phyloP scores from a whole-genome alignment of 2,888 invertebrate genomes.

The Phania funesta region DNA sequence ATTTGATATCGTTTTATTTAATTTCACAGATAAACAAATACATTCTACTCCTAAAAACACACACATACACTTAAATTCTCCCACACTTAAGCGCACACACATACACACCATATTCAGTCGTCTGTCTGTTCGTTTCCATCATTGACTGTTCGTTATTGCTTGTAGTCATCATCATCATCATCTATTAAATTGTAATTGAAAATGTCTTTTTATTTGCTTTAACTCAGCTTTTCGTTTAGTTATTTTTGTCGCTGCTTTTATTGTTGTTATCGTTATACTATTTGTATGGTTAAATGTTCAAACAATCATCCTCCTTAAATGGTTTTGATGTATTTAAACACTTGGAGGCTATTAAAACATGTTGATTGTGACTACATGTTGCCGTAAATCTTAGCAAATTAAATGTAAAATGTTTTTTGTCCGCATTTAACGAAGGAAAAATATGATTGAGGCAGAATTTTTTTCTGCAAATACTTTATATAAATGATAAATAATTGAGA shows the following conservation, averaged over 20 bases:
- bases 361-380: background rate
- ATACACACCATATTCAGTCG: background rate
- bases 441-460: too few species aligned
- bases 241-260: conserved; percentile 53
- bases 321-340: conserved; percentile 27
- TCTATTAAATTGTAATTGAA: conserved; percentile 65
- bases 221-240: conserved; percentile 67
- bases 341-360: conserved; percentile 34
- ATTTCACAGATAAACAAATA: conserved; percentile 53
- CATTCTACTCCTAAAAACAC: conserved; percentile 14
- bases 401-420: background rate
- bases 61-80: conserved; percentile 10
- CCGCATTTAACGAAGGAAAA: too few species aligned
- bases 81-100: background rate
- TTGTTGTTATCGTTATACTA: conserved; percentile 58
- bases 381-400: background rate
- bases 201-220: conserved; percentile 30
- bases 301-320: conserved; percentile 59
- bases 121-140: conserved; percentile 43
- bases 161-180: conserved; percentile 47
- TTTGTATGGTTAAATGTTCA: conserved; percentile 44
- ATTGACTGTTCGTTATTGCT: conserved; percentile 55
- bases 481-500: too few species aligned
- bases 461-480: too few species aligned
- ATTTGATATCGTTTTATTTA: conserved; percentile 45